A percentile compares a stretch with the other conserved stretches of the same genome.
phyloP scores from a whole-genome alignment of 2,113 vertebrate species.

The rat (Rattus norvegicus) region GRCr8 NC_086024.1:126150501-126151000 shows the following conservation, averaged over 20 bases:
- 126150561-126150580: background rate
- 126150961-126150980: background rate
- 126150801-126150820: background rate
- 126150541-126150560: background rate
- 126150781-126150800: conserved; percentile 32
- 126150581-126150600: background rate
- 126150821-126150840: background rate
- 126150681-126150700: too few species aligned
- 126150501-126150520: background rate
- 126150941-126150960: background rate
- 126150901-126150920: conserved; percentile 13
- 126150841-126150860: background rate
- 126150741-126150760: too few species aligned
- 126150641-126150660: background rate
- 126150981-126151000: background rate
- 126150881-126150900: background rate
- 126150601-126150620: background rate
- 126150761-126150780: too few species aligned
- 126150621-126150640: background rate
- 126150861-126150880: background rate
- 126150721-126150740: too few species aligned
- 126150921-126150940: background rate
- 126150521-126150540: conserved; percentile 3
- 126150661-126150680: background rate
- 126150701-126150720: too few species aligned